A percentile compares a stretch with the other conserved stretches of the same genome.
phyloP scores from a whole-genome alignment of 2,113 vertebrate genomes.

The Litocranius walleri region DNA sequence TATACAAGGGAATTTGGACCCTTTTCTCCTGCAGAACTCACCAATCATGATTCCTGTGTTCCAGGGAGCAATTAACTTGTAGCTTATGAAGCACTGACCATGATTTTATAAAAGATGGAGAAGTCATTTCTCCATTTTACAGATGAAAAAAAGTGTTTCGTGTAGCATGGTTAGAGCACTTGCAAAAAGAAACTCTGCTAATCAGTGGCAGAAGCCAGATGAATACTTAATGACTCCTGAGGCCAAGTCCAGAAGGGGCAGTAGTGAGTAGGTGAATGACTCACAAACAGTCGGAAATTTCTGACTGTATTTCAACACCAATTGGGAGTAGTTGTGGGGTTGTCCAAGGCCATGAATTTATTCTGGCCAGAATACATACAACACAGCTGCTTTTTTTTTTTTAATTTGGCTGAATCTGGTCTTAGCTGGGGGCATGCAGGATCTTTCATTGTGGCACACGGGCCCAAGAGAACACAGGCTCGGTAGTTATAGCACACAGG shows the following conservation, averaged over 20 bases:
- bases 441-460: neutral
- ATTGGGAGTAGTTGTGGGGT: neutral
- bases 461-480: neutral
- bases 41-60: neutral
- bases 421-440: neutral
- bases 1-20: neutral
- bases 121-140: neutral
- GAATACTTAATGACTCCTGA: neutral
- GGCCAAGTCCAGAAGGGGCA: neutral
- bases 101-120: neutral
- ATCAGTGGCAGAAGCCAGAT: too few relatives aligned
- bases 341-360: neutral
- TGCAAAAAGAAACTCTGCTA: neutral
- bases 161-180: neutral
- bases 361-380: neutral
- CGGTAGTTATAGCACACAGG: accelerated
- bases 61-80: neutral
- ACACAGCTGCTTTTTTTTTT: neutral
- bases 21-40: neutral
- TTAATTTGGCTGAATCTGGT: neutral
- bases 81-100: neutral
- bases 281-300: neutral
- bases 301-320: neutral
- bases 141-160: neutral
- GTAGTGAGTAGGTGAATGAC: neutral